Base-by-base conservation (phyloP, 2,888 invertebrate species). In the Oasisia sp. region DNA sequence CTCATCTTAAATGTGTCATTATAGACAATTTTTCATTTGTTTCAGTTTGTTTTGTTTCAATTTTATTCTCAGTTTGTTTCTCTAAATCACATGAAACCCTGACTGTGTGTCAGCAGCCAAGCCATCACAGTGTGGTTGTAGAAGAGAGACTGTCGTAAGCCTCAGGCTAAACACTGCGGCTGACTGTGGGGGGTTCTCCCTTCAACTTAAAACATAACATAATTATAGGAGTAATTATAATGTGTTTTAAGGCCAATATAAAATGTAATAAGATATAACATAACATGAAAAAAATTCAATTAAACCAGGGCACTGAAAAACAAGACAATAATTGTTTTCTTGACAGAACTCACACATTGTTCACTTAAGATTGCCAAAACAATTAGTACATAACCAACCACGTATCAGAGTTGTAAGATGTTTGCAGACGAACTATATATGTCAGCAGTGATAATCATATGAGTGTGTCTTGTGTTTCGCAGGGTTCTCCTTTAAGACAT, bases 401-500 rank as follows among this genome's bases (percentile, higher is more conserved):
- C 4, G 38, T 38, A 38, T 38, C 38, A 38, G 38, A 38, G 38
- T 38, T 38, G 38, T 38, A 38, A 38, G 38, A 38, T 38, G 38
- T 74, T 74, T 74, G 74, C 14, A 74, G 74, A 74, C 7, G n/a
- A 74, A 74, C 74, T 74, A 27, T n/a, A 74, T 74, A 7, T 19
- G 7, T 74, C 27, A 27, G 27, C 27, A n/a, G 19, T 74, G 27
- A 74, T 50, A 74, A 74, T 74, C 27, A 19, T 74, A 27, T 27
- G 74, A 74, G 27, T 27, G 74, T 27, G 27, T 74, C 19, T 74
- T 74, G 27, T 74, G 74, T 74, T 44, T 92, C 93, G 0, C 92
- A 94, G 94, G 93, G 27, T 93, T 92, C 91, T n/a, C 91, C 0
- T 94, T 94, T 92, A 94, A 89, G 91, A 92, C 93, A 4, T 94